Evolutionary conservation across 1,140 invertebrate species (phyloP).

Genomic region (Scaptomyza montana): DNA sequence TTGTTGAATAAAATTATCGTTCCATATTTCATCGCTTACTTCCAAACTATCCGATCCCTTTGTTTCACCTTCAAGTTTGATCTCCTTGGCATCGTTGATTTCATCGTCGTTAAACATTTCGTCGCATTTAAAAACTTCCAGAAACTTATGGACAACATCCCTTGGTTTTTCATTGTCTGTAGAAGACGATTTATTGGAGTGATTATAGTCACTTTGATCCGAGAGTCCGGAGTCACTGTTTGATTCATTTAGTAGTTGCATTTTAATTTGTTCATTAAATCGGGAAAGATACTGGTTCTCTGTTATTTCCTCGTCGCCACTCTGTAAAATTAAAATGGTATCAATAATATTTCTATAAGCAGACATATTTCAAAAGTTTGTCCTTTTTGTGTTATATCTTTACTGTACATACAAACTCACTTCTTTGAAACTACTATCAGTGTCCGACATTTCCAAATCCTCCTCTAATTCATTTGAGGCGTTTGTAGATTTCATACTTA

Average conservation of each 20-base stretch:
- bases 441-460: conserved; percentile 39
- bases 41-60: conserved; percentile 36
- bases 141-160: conserved; percentile 67
- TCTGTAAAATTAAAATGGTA: conserved; percentile 39
- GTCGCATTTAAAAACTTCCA: conserved; percentile 53
- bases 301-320: conserved; percentile 60
- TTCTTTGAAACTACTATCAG: conserved; percentile 50
- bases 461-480: conserved; percentile 28
- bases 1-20: conserved; percentile 31
- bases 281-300: conserved; percentile 65
- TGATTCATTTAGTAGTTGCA: conserved; percentile 67
- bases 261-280: conserved; percentile 72
- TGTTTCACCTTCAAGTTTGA: conserved; percentile 30
- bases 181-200: conserved; percentile 49
- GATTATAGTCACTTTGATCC: conserved; percentile 50
- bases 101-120: conserved; percentile 31
- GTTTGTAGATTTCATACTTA: conserved; percentile 23
- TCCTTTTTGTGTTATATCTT: not conserved
- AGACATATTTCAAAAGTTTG: not conserved
- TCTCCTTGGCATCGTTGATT: conserved; percentile 22
- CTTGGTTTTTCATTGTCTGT: conserved; percentile 33
- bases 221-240: conserved; percentile 66
- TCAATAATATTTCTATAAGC: not conserved
- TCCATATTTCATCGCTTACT: conserved; percentile 43
- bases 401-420: conserved; percentile 55